Evolutionary conservation across 2,113 vertebrate species (phyloP).

Genomic region (Microcebus lehilahytsara): DNA sequence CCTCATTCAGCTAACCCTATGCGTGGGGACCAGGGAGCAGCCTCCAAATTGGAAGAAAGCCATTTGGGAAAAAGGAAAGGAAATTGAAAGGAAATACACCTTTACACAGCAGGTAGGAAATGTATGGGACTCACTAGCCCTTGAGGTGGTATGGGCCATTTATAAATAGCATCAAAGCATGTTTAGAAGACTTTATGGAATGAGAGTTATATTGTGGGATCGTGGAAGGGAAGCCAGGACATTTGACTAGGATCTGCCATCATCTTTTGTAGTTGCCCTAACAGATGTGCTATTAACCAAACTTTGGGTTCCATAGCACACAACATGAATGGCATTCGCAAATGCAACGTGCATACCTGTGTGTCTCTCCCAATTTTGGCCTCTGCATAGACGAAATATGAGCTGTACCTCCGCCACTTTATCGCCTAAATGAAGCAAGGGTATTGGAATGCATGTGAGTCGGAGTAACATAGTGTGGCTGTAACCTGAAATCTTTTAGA

Average conservation of each 20-base stretch:
- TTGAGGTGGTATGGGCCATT: constrained; percentile 31
- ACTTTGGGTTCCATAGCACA: not conserved
- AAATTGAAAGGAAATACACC: constrained; percentile 52
- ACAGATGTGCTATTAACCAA: not conserved
- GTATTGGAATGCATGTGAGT: not conserved
- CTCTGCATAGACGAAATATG: not conserved
- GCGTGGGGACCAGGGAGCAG: not conserved
- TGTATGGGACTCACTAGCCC: constrained; percentile 11
- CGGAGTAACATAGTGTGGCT: not conserved
- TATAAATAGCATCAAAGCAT: constrained; percentile 66
- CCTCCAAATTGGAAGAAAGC: constrained; percentile 50
- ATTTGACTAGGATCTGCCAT: not conserved
- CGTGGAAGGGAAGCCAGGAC: not conserved
- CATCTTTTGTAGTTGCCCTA: not conserved
- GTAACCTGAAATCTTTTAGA: not conserved
- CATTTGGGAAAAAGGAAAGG: not conserved
- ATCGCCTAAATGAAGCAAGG: not conserved
- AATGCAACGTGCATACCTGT: not conserved
- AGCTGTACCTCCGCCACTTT: not conserved
- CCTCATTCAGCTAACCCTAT: constrained; percentile 10
- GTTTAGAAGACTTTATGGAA: constrained; percentile 30
- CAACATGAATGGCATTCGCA: not conserved
- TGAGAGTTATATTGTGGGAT: not conserved
- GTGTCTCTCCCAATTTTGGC: not conserved
- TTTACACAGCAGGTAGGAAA: constrained; percentile 53